These are phyloP conservation scores for Percina caprodes DNA, from an alignment of 2,113 vertebrate genomes.

Conservation along the genomic window DNA sequence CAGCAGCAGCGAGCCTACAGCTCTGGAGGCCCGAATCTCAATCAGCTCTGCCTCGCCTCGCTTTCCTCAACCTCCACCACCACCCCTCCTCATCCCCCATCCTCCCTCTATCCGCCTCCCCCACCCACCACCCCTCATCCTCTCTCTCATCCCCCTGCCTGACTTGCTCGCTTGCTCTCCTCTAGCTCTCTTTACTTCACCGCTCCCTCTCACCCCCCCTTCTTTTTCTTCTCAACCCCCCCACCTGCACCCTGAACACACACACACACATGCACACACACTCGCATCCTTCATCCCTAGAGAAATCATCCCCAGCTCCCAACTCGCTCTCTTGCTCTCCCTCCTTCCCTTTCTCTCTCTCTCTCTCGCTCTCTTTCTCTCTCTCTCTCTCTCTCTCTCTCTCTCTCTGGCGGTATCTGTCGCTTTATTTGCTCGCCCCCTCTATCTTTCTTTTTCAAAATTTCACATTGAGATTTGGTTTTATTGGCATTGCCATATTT, in stretches of 20 bases:
- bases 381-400: conserved; percentile 16
- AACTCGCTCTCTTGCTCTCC: conserved; percentile 67
- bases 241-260: conserved; percentile 22
- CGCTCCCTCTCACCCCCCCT: conserved; percentile 30
- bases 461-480: conserved; percentile 40
- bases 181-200: conserved; percentile 57
- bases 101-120: not conserved
- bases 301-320: conserved; percentile 83
- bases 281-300: conserved; percentile 77
- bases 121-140: not conserved
- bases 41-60: conserved; percentile 80
- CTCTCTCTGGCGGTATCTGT: conserved; percentile 41
- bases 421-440: conserved; percentile 31
- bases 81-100: not conserved
- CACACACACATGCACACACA: conserved; percentile 37
- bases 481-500: conserved; percentile 29
- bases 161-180: conserved; percentile 47
- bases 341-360: conserved; percentile 52
- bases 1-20: conserved; percentile 76
- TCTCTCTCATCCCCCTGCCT: conserved; percentile 55
- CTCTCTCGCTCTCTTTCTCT: conserved; percentile 55
- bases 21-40: conserved; percentile 81
- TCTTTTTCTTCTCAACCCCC: conserved; percentile 20
- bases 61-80: conserved; percentile 59
- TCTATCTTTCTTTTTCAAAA: conserved; percentile 15